A percentile compares a stretch with the other conserved stretches of the same genome.
These are phyloP conservation scores for Metalampra italica DNA, from an alignment of 2,888 invertebrate genomes.

Conservation along the genomic window DNA sequence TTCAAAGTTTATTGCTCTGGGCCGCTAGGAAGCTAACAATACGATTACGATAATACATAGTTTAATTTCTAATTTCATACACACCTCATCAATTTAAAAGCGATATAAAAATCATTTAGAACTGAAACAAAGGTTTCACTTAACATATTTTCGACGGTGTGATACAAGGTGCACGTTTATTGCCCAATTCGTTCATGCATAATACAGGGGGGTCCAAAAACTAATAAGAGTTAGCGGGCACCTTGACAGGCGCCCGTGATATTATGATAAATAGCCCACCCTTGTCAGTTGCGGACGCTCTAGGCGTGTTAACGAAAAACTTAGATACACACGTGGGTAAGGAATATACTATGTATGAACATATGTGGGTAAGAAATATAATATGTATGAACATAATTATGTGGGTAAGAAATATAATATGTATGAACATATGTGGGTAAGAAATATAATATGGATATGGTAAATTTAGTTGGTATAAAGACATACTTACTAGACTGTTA, in stretches of 20 bases:
- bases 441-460: no score
- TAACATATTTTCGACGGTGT: constrained; percentile 2
- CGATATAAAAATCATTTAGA: no score
- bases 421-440: no score
- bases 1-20: no score
- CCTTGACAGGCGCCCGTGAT: constrained; percentile 55
- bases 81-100: no score
- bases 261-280: constrained; percentile 72
- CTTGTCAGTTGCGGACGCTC: constrained; percentile 43
- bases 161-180: constrained; percentile 15
- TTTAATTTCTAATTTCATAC: no score
- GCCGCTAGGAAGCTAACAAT: no score
- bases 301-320: constrained; percentile 18
- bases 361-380: no score
- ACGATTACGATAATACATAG: no score
- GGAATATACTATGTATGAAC: neutral
- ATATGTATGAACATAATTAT: no score
- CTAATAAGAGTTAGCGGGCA: constrained; percentile 58
- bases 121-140: neutral
- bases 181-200: constrained; percentile 55
- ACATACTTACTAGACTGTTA: no score
- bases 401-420: neutral
- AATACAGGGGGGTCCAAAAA: constrained; percentile 57
- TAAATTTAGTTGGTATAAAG: neutral
- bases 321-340: constrained; percentile 4